Evolutionary conservation across 1,140 invertebrate genomes (phyloP), one percentile per base, ranked within the genome.

Genomic region (Stratiolaelaps scimitus): DNA sequence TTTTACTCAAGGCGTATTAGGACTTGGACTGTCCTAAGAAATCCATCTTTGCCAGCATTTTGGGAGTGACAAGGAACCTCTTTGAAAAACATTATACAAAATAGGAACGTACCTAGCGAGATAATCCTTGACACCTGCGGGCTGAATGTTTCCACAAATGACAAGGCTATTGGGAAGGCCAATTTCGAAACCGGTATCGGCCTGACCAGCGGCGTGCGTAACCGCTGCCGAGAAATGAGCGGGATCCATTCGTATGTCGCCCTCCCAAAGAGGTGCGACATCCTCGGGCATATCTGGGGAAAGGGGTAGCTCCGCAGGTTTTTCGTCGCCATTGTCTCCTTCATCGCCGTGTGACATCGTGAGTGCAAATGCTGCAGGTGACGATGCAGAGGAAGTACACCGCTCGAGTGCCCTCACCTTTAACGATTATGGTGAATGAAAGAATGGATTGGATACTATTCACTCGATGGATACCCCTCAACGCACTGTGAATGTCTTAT

Each of bases 121-220:
- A 60, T 60, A 60, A 23, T 60, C 53, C 26, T 34, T 60, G 53
- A 60, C 53, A 60, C 53, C 20, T 19, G 53, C 53, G 34, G 53
- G 53, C 15, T 23, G 15, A 26, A 60, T 60, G 26, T 60, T 60
- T 60, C 53, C 53, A 34, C 53, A 60, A 60, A 60, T 60, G 53
- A 29, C 53, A 23, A 60, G 26, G 53, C 26, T 60, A 23, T 60
- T 23, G 26, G 53, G 53, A 26, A 60, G 53, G 34, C 34, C 53
- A 26, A 60, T 34, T 34, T 60, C 53, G 34, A 60, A 60, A 6
- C 34, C 34, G 34, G 15, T 60, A 60, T 60, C 34, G 53, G 26
- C 53, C 26, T 15, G 17, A 26, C 53, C 53, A 2, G 17, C 53
- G 2, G 53, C 53, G 23, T 60, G 53, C 17, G 26, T 15, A 5